Evolutionary conservation across 2,888 invertebrate species (phyloP), one percentile per base, ranked within the genome.

Genomic region (Hypomecis atomaria): DNA sequence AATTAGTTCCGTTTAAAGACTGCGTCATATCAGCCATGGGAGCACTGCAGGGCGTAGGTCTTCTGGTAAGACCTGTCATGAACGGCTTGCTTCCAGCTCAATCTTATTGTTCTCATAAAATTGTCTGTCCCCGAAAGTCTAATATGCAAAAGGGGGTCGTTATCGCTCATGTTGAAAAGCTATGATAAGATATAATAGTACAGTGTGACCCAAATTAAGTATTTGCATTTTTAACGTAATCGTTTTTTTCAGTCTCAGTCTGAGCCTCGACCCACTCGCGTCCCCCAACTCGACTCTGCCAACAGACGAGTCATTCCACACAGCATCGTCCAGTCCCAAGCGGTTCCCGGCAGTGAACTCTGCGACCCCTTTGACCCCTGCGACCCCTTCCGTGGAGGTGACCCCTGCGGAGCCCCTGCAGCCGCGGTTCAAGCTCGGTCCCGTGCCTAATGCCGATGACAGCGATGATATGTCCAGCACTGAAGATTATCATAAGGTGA

Each of bases 301-400:
- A 59, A 83, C 95, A n/a, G 95, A 94, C 67, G 96, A 95, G 76
- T 95, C 96, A 0, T 97, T 96, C 88, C 96, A 96, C 87, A 96
- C 96, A 23, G 96, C 96, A 0, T 93, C 95, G 6, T 94, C 94
- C 0, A 93, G 94, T 36, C 85, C 82, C 34, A 78, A 78, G 69
- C 72, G 71, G 8, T 75, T 77, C 64, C 78, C 81, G 43, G 77
- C 72, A 8, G 71, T 77, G 13, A 70, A 79, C 7, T 66, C 75
- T 52, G 59, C 72, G 49, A 56, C 75, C 7, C 23, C 23, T 23
- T 1, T 23, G 23, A 23, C 23, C 23, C 23, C 23, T 23, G 71
- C 59, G 34, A 57, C 55, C 37, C 53, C 63, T 23, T 57, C 70
- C 0, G 60, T 54, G 33, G 47, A 56, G 10, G 58, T 36, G 7